Evolutionary conservation across 2,113 vertebrate species (phyloP), one percentile per base, ranked within the genome.

Genomic region (Pimephales promelas): DNA sequence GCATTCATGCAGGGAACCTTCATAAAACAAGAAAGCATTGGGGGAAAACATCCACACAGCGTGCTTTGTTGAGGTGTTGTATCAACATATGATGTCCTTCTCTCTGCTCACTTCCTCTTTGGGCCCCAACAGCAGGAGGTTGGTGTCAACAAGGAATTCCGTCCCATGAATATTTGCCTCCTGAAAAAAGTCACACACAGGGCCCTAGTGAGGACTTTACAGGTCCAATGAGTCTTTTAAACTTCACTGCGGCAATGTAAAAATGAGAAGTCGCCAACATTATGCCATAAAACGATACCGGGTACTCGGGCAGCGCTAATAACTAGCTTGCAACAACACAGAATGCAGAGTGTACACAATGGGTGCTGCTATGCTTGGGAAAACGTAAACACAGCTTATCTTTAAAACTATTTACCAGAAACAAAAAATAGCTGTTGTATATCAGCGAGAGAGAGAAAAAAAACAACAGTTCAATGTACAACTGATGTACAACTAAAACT

Each of bases 31-130:
- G 59, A 89, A 91, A 91, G 87, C 81, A 88, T 90, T 87, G 61
- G 87, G 90, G 88, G 87, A 89, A 86, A 88, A 88, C 92, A 89
- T 92, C 90, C 89, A 94, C 91, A 94, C 91, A 93, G 92, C 90
- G 87, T 90, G 92, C 92, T 93, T 94, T 94, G 92, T 93, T 93
- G 90, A 93, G 93, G 93, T 94, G 93, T 94, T 93, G 90, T 90
- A 94, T 93, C 92, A 94, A 94, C 94, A 94, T 87, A 88, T 85
- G 84, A 91, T 90, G 90, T 90, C 91, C 90, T 91, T 91, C 88
- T 88, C 87, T 90, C 89, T 89, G 89, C 91, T 87, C 88, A 87
- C 85, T 78, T 90, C 90, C 92, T 91, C 90, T 90, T 93, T 90
- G 90, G 90, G 90, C 92, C 92, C 92, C 93, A 91, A 93, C 76